phyloP scores from a whole-genome alignment of 2,113 vertebrate species.

The Ophthalmolycus amberensis region DNA sequence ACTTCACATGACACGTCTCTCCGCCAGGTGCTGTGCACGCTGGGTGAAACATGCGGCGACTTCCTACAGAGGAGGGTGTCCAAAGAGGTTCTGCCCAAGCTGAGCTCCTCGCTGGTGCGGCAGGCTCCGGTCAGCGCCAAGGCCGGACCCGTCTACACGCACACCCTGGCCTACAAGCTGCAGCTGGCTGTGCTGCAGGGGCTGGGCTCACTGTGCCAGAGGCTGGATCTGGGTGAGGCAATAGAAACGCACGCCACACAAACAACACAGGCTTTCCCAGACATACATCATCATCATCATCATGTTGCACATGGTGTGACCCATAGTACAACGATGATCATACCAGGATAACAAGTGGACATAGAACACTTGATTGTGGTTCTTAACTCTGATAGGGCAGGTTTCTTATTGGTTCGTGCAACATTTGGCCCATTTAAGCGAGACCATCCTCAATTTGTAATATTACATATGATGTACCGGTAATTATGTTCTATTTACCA shows the following conservation, averaged over 20 bases:
- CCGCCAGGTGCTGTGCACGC: conserved; percentile 88
- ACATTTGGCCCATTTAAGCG: not conserved
- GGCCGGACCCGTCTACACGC: conserved; percentile 88
- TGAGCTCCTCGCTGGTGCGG: conserved; percentile 83
- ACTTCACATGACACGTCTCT: not conserved
- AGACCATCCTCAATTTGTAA: not conserved
- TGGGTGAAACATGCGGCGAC: conserved; percentile 88
- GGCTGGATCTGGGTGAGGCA: conserved; percentile 89
- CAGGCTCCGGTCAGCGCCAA: conserved; percentile 90
- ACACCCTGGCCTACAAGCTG: conserved; percentile 92
- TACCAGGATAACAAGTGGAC: not conserved
- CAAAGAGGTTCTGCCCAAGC: conserved; percentile 90
- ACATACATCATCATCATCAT: no score
- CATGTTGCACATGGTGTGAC: not conserved
- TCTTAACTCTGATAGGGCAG: not conserved
- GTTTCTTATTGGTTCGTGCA: not conserved
- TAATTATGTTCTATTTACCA: not conserved
- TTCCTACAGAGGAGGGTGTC: conserved; percentile 92
- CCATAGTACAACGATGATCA: not conserved
- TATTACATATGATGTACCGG: not conserved
- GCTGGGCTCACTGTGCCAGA: conserved; percentile 89
- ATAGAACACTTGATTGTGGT: not conserved
- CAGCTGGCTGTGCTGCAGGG: conserved; percentile 92
- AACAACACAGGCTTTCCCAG: not conserved
- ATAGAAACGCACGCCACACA: not conserved